Evolutionary conservation across 2,113 vertebrate species (phyloP).

Genomic region (Toxostoma redivivum): DNA sequence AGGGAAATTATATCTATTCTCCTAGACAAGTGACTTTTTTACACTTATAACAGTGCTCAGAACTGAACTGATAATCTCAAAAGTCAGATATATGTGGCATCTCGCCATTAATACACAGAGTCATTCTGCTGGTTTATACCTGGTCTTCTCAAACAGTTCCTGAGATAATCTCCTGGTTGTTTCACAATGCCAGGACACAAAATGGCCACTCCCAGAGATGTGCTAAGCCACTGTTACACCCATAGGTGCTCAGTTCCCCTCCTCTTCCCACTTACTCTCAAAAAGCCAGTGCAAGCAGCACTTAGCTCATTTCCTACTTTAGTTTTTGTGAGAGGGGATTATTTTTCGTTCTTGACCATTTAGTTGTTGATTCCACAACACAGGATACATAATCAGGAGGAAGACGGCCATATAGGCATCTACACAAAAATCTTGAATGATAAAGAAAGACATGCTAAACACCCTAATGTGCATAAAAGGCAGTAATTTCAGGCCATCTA

Average conservation of each 20-base stretch:
- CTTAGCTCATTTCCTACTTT: background rate
- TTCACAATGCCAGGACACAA: background rate
- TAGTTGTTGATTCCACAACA: background rate
- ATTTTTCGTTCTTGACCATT: background rate
- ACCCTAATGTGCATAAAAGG: background rate
- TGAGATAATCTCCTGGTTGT: background rate
- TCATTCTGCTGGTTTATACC: background rate
- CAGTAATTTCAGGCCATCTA: background rate
- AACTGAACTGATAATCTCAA: background rate
- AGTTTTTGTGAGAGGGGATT: background rate
- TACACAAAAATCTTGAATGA: background rate
- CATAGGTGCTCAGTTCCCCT: background rate
- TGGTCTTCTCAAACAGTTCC: background rate
- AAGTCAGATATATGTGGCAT: background rate
- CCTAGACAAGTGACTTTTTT: background rate
- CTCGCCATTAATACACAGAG: background rate
- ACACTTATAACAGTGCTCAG: background rate
- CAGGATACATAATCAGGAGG: background rate
- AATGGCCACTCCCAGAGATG: background rate
- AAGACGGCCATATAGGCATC: background rate
- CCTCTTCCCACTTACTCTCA: background rate
- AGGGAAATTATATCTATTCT: background rate
- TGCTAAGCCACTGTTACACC: background rate
- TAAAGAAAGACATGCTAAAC: background rate
- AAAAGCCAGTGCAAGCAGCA: background rate